Percentiles rank a stretch among this genome's conserved stretches.
Conservation (phyloP, 2,888 invertebrate genomes). For the Drosophila phalerata region DNA sequence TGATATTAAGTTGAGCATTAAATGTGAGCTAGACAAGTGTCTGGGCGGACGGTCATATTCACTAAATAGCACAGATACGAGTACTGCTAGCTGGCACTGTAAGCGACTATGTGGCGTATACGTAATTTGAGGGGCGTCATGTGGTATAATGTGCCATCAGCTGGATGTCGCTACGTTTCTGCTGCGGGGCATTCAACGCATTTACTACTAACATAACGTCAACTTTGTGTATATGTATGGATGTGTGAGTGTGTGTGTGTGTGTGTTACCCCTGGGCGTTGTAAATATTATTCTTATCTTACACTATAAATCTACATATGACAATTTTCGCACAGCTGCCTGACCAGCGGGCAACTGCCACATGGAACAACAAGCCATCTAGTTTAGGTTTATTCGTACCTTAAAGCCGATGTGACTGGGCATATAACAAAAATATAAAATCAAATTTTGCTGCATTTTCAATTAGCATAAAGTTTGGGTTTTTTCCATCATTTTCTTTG, state of each 20-base stretch:
- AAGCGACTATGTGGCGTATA: slow-evolving; percentile 58
- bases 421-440: no score
- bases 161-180: slow-evolving; percentile 50
- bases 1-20: slow-evolving; percentile 71
- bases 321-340: slow-evolving; percentile 75
- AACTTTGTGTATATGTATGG: slow-evolving; percentile 46
- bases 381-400: slow-evolving; percentile 18
- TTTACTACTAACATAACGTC: slow-evolving; percentile 73
- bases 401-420: slow-evolving; percentile 28
- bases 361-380: slow-evolving; percentile 13
- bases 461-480: slow-evolving; percentile 8
- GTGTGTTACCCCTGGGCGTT: slow-evolving; percentile 67
- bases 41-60: slow-evolving; percentile 56
- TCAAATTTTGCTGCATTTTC: slow-evolving; percentile 7
- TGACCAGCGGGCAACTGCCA: slow-evolving; percentile 45
- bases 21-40: slow-evolving; percentile 62
- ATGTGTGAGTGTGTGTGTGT: slow-evolving; percentile 24
- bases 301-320: slow-evolving; percentile 81
- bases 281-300: slow-evolving; percentile 81
- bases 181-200: slow-evolving; percentile 57
- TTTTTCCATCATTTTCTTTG: neutral
- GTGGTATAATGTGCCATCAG: slow-evolving; percentile 75
- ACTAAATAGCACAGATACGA: slow-evolving; percentile 24
- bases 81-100: slow-evolving; percentile 17
- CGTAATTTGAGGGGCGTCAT: slow-evolving; percentile 77